phyloP scores from a whole-genome alignment of 2,113 vertebrate species.

The Urocynchramus pylzowi region DNA sequence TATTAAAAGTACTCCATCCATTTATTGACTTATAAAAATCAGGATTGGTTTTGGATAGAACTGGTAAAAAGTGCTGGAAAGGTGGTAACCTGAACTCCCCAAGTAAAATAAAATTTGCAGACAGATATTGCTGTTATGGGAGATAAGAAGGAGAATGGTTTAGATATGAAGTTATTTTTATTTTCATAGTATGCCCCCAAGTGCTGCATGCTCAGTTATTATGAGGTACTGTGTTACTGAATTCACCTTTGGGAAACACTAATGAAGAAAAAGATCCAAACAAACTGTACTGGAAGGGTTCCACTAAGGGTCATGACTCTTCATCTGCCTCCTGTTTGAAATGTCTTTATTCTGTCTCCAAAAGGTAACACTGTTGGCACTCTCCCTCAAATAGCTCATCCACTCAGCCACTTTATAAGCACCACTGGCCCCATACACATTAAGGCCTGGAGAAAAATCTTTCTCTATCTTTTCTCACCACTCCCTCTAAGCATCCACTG shows the following conservation, averaged over 20 bases:
- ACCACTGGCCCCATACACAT: background rate
- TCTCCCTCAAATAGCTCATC: background rate
- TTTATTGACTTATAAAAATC: slow-evolving; percentile 67
- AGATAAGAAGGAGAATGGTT: slow-evolving; percentile 8
- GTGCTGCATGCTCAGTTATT: background rate
- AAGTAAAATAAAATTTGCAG: slow-evolving; percentile 22
- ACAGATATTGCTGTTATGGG: background rate
- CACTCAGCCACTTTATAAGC: background rate
- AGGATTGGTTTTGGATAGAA: slow-evolving; percentile 44
- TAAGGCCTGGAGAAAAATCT: background rate
- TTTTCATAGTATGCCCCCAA: background rate
- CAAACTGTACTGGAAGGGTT: background rate
- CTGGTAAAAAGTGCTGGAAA: slow-evolving; percentile 49
- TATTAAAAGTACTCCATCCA: slow-evolving; percentile 39
- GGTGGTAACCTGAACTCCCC: slow-evolving; percentile 38
- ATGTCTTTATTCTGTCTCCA: background rate
- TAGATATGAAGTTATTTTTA: slow-evolving; percentile 3
- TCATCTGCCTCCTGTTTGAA: background rate
- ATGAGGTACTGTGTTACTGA: background rate
- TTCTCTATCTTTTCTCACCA: background rate
- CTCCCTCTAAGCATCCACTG: background rate
- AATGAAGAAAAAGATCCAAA: background rate
- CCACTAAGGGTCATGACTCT: background rate
- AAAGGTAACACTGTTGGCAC: background rate
- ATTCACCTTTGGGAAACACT: background rate